phyloP scores from a whole-genome alignment of 1,140 invertebrate species.

The Sycophila sp. region DNA sequence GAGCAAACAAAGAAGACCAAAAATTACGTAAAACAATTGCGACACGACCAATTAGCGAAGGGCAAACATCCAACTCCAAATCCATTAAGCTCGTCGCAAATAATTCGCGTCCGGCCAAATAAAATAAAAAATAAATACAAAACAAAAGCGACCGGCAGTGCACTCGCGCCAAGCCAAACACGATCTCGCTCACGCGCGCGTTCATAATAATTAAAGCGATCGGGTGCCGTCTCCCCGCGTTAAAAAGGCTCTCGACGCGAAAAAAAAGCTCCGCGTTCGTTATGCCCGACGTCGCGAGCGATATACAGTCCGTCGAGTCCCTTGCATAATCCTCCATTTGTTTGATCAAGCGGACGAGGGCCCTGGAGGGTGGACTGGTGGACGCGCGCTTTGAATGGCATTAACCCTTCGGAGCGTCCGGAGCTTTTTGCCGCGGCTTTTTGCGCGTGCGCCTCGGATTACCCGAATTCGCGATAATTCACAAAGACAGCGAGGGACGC shows the following conservation, averaged over 20 bases:
- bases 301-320: conserved; percentile 28
- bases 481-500: background rate
- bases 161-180: no score
- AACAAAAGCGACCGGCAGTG: no score
- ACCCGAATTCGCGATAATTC: conserved; percentile 47
- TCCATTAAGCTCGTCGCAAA: no score
- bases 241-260: background rate
- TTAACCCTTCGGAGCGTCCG: conserved; percentile 44
- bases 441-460: conserved; percentile 39
- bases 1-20: no score
- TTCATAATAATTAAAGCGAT: conserved; percentile 25
- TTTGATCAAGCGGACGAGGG: conserved; percentile 53
- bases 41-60: no score
- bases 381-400: conserved; percentile 43
- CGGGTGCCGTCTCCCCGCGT: no score
- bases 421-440: conserved; percentile 45
- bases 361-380: no score
- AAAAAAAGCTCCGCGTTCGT: conserved; percentile 10
- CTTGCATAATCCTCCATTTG: conserved; percentile 49
- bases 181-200: background rate
- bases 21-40: no score
- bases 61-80: no score
- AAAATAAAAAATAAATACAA: no score
- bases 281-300: background rate
- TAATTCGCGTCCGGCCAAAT: no score